Conservation (phyloP, 1,140 invertebrate genomes). For the Cyrtorhinus lividipennis region DNA sequence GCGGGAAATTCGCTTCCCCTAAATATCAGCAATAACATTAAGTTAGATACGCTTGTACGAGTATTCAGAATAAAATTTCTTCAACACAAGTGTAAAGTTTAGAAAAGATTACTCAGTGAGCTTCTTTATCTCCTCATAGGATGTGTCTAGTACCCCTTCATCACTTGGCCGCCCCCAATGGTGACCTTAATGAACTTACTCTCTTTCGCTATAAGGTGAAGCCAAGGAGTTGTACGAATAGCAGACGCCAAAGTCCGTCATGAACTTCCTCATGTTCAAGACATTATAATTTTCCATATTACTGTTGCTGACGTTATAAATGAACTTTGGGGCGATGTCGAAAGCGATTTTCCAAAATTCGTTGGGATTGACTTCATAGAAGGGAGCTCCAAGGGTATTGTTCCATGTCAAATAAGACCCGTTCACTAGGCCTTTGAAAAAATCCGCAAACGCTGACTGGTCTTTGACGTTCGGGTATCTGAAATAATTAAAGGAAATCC, state of each 20-base stretch:
- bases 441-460: not conserved
- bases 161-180: too few relatives aligned
- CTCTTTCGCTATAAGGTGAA: slow-evolving; percentile 42
- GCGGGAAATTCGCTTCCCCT: too few relatives aligned
- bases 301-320: slow-evolving; percentile 23
- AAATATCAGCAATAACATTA: too few relatives aligned
- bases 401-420: slow-evolving; percentile 32
- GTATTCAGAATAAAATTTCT: too few relatives aligned
- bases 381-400: slow-evolving; percentile 35
- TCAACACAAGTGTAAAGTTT: too few relatives aligned
- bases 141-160: too few relatives aligned
- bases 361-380: slow-evolving; percentile 32
- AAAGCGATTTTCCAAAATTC: slow-evolving; percentile 40
- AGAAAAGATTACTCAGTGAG: too few relatives aligned
- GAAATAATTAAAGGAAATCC: not conserved
- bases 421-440: not conserved
- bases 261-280: slow-evolving; percentile 26
- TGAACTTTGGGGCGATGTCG: slow-evolving; percentile 8
- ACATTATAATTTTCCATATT: slow-evolving; percentile 18
- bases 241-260: slow-evolving; percentile 49
- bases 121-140: too few relatives aligned
- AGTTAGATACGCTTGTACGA: too few relatives aligned
- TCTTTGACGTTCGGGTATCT: not conserved
- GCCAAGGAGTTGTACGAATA: slow-evolving; percentile 48
- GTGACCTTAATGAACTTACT: slow-evolving; percentile 14